Conservation (phyloP, 1,140 invertebrate species). For the Ceratina australensis region DNA sequence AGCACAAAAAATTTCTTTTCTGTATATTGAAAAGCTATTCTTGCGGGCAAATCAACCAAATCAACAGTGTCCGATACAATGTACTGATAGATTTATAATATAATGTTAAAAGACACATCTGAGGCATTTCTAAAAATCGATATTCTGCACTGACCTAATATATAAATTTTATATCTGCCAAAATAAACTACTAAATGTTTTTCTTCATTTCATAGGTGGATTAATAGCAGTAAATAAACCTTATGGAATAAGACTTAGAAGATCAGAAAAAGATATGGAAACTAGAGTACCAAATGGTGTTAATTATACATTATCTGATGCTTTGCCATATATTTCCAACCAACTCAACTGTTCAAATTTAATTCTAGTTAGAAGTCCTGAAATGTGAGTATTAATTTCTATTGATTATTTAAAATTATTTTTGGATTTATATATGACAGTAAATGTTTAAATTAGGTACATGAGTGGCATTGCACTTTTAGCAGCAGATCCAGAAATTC, state of each 20-base stretch:
- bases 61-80: no score
- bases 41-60: no score
- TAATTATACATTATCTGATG: constrained; percentile 66
- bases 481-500: constrained; percentile 38
- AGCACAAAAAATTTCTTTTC: no score
- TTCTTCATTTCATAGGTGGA: constrained; percentile 67
- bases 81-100: no score
- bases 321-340: constrained; percentile 63
- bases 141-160: no score
- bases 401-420: constrained; percentile 4
- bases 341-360: constrained; percentile 65
- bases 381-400: constrained; percentile 66
- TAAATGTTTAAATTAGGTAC: constrained; percentile 54
- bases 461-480: constrained; percentile 69
- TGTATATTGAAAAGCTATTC: no score
- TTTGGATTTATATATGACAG: not conserved
- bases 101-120: no score
- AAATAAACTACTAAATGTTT: no score
- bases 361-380: constrained; percentile 63
- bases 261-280: not conserved
- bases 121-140: no score
- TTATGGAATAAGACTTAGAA: constrained; percentile 69
- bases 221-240: constrained; percentile 77
- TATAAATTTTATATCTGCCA: no score
- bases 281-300: constrained; percentile 49